phyloP scores from a whole-genome alignment of 2,113 vertebrate species.

The Boulengerochromis microlepis region DNA sequence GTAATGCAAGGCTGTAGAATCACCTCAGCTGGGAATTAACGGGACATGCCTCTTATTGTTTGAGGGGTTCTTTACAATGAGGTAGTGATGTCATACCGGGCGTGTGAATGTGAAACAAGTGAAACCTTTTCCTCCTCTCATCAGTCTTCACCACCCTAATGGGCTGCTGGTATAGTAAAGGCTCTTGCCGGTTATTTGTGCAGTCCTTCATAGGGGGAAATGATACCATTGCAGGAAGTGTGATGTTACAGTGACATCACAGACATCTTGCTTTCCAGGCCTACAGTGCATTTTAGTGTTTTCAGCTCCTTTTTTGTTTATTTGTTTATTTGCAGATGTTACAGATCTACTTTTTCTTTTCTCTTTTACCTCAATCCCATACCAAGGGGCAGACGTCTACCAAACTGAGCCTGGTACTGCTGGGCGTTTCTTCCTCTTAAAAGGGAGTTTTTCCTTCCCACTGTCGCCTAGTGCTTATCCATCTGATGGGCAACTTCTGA shows the following conservation, averaged over 20 bases:
- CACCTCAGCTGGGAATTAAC: conserved; percentile 22
- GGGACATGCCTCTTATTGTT: conserved; percentile 9
- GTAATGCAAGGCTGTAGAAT: conserved; percentile 14
- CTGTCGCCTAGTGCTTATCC: not conserved
- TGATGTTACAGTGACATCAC: not conserved
- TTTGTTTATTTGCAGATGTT: not conserved
- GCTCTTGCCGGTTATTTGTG: not conserved
- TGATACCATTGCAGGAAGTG: not conserved
- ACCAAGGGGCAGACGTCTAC: fast-evolving
- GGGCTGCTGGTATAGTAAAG: not conserved
- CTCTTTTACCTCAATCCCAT: not conserved
- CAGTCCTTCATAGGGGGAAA: not conserved
- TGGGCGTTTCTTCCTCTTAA: not conserved
- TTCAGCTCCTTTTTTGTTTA: not conserved
- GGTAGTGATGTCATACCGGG: not conserved
- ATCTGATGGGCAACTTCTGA: not conserved
- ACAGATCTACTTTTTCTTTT: not conserved
- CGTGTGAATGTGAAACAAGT: not conserved
- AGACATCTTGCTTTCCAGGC: not conserved
- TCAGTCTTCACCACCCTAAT: not conserved
- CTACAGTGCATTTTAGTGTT: not conserved
- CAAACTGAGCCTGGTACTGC: not conserved
- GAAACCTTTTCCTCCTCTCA: not conserved
- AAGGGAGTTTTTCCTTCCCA: not conserved
- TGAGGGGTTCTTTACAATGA: not conserved